Base-by-base conservation (phyloP, 1,140 invertebrate species). In the Drosophila mojavensis region DNA sequence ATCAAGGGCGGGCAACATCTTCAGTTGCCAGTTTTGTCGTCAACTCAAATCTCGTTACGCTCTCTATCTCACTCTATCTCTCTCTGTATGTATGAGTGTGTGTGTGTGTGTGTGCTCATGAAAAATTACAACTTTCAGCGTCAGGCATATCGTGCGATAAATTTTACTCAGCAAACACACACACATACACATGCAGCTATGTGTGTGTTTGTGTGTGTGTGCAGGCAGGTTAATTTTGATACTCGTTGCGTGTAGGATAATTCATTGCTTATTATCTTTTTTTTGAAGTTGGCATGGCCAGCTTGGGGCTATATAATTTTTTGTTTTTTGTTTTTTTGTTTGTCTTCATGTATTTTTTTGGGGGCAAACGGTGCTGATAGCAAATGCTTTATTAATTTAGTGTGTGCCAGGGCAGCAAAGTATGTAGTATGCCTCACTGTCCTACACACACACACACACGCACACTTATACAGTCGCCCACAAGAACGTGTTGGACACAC, bases 341-440 rank as follows among this genome's bases (percentile, higher is more conserved):
- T 39, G 6, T 33, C 1, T 33, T 33, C 6, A 7, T 33, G 33
- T 33, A 5, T 45, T 45, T 47, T 45, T n/a, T 45, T 45, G 36
- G 33, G 17, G 50, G 10, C 45, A 45, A 58, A 10, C 41, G 51
- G 43, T 47, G 80, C 17, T 76, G 79, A 86, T 86, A 86, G 83
- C 79, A 82, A 86, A 86, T 88, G 83, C 84, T 88, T 89, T 88
- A 89, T 89, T 88, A 88, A 88, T 88, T 88, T 88, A 88, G 84
- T 88, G 76, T 88, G 79, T 86, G 83, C 83, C 55, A 64, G 82
- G 65, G 30, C 77, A 84, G 70, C 60, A 17, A 33, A 28, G n/a
- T 53, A 33, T 53, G n/a, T 53, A 53, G 50, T 53, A 53, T 30
- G 26, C 26, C 50, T 17, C 50, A 30, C 26, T 5, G 24, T 51